These are phyloP conservation scores for Nasua narica DNA, from an alignment of 2,797 vertebrate species.

Conservation along the genomic window DNA sequence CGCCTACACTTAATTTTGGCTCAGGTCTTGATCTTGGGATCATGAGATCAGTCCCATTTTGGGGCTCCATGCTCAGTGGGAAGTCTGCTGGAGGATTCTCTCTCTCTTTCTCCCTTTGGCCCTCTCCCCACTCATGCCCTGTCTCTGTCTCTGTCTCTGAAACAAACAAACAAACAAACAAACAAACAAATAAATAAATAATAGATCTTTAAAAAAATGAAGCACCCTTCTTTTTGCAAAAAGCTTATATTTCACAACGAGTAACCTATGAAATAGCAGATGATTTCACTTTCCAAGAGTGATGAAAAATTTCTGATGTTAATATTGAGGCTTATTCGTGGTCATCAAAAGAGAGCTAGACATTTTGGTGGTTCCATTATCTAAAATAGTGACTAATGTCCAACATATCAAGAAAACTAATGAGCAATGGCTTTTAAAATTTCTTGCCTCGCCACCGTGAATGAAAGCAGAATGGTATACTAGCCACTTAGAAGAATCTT, in stretches of 20 bases:
- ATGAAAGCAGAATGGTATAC: not conserved
- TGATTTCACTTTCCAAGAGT: not conserved
- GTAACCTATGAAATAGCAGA: not conserved
- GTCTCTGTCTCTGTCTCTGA: not conserved
- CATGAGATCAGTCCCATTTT: not conserved
- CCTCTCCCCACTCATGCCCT: not conserved
- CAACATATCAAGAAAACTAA: not conserved
- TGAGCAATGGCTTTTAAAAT: not conserved
- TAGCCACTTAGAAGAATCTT: not conserved
- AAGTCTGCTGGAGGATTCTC: not conserved
- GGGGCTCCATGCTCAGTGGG: not conserved
- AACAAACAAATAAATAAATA: too few species aligned
- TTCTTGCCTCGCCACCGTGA: not conserved
- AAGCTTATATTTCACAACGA: not conserved
- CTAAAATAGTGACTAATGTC: conserved; percentile 44
- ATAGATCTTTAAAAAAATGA: not conserved
- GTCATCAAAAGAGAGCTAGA: conserved; percentile 16
- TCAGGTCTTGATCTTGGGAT: not conserved
- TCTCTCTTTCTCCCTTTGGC: not conserved
- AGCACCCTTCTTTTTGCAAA: not conserved
- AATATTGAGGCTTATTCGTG: conserved; percentile 20
- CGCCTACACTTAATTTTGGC: not conserved
- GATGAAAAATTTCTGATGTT: not conserved
- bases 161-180: too few species aligned
- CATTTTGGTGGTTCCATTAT: not conserved